These are phyloP conservation scores for Spodoptera picta DNA, from an alignment of 2,888 invertebrate genomes.

Conservation along the genomic window DNA sequence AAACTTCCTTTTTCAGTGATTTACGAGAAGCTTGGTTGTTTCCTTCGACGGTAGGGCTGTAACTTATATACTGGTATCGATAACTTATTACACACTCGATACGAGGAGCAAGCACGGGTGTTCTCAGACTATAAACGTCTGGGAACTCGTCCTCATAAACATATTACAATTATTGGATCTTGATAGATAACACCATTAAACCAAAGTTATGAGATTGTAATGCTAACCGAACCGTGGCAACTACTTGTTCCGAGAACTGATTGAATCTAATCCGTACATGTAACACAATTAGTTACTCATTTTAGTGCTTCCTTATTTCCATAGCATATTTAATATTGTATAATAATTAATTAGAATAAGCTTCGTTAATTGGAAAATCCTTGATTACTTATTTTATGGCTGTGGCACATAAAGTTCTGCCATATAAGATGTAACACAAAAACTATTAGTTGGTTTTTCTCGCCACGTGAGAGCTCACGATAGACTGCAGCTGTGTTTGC, in stretches of 20 bases:
- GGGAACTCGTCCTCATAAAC: conserved; percentile 55
- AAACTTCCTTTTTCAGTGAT: conserved; percentile 16
- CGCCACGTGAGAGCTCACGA: no score
- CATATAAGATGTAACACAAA: conserved; percentile 17
- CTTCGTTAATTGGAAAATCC: conserved; percentile 21
- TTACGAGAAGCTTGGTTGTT: conserved; percentile 24
- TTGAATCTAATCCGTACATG: conserved; percentile 41
- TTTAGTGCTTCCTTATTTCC: conserved; percentile 55
- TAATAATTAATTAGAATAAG: conserved; percentile 49
- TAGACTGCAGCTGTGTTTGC: no score
- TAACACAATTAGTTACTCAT: conserved; percentile 43
- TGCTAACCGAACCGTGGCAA: conserved; percentile 31
- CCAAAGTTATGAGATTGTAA: conserved; percentile 35
- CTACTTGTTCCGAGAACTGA: conserved; percentile 33
- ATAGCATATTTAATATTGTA: conserved; percentile 1
- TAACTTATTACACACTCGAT: conserved; percentile 40
- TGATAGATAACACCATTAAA: conserved; percentile 45
- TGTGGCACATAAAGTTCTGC: conserved; percentile 16
- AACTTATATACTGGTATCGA: conserved; percentile 29
- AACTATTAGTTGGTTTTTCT: not conserved
- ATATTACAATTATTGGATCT: conserved; percentile 49
- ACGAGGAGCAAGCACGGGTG: conserved; percentile 29
- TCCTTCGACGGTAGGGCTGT: conserved; percentile 21
- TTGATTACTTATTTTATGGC: conserved; percentile 18
- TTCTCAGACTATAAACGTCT: conserved; percentile 43